Percentiles rank a stretch among this genome's conserved stretches.
Conservation (phyloP, 2,888 invertebrate species). For the Meganola albula region DNA sequence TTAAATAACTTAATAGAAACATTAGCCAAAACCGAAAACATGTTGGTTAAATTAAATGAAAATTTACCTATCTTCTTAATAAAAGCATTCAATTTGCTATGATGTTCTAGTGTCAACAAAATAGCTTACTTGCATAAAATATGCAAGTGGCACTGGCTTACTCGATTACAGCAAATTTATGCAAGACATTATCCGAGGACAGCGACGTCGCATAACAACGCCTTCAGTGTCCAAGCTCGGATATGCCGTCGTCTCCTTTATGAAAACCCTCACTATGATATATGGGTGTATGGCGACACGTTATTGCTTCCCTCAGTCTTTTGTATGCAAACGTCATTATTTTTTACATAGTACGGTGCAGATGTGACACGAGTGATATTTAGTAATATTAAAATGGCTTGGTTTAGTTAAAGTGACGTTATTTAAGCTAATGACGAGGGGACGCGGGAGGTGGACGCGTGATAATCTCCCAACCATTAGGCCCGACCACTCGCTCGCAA, state of each 20-base stretch:
- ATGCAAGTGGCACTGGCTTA: slow-evolving; percentile 64
- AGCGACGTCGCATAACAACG: slow-evolving; percentile 70
- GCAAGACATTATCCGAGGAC: slow-evolving; percentile 73
- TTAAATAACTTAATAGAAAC: slow-evolving; percentile 34
- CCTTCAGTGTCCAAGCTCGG: slow-evolving; percentile 65
- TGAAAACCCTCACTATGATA: slow-evolving; percentile 67
- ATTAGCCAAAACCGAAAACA: slow-evolving; percentile 7
- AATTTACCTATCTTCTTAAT: background rate
- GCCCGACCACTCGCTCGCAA: slow-evolving; percentile 75
- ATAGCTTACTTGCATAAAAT: slow-evolving; percentile 60
- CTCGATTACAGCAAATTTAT: slow-evolving; percentile 72
- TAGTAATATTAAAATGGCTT: slow-evolving; percentile 19
- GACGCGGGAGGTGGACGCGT: slow-evolving; percentile 56
- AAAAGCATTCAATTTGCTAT: slow-evolving; percentile 26
- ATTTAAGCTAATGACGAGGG: slow-evolving; percentile 64
- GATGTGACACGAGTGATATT: slow-evolving; percentile 20
- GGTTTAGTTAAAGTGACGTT: slow-evolving; percentile 40
- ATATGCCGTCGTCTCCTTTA: slow-evolving; percentile 52
- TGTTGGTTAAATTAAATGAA: background rate
- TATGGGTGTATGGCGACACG: slow-evolving; percentile 60
- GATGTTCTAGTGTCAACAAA: slow-evolving; percentile 46
- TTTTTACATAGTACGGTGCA: slow-evolving; percentile 26
- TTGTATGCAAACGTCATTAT: slow-evolving; percentile 50
- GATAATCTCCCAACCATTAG: slow-evolving; percentile 74
- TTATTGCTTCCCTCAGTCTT: slow-evolving; percentile 59